Evolutionary conservation across 1,140 invertebrate genomes (phyloP).

Genomic region (Drosophila lowei): DNA sequence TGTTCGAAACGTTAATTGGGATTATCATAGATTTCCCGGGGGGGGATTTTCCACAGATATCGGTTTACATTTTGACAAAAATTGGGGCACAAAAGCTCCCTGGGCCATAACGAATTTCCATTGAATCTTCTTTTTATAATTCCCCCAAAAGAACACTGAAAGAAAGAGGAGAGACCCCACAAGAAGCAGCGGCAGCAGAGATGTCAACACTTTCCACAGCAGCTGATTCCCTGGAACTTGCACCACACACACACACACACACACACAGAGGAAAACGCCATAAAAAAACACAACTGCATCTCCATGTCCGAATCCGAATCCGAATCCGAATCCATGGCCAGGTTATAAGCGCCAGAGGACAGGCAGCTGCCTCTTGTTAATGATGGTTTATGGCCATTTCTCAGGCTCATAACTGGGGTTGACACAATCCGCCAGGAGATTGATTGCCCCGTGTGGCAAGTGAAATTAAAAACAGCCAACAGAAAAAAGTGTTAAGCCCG

Average conservation of each 20-base stretch:
- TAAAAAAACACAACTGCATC: not conserved
- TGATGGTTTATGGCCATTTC: slow-evolving; percentile 77
- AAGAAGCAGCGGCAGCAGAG: slow-evolving; percentile 35
- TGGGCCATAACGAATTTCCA: slow-evolving; percentile 32
- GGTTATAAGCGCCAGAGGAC: slow-evolving; percentile 23
- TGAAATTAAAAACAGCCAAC: slow-evolving; percentile 59
- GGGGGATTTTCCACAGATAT: slow-evolving; percentile 1
- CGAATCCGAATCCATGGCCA: slow-evolving; percentile 18
- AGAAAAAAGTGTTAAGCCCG: slow-evolving; percentile 66
- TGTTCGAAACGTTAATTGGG: slow-evolving; percentile 55
- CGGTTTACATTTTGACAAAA: slow-evolving; percentile 52
- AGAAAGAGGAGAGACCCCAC: slow-evolving; percentile 56
- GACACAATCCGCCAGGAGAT: slow-evolving; percentile 38
- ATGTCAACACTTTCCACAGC: slow-evolving; percentile 70
- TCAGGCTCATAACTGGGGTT: slow-evolving; percentile 66
- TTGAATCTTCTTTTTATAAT: slow-evolving; percentile 40
- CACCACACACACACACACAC: slow-evolving; percentile 30
- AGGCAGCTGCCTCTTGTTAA: slow-evolving; percentile 54
- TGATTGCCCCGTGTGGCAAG: slow-evolving; percentile 72
- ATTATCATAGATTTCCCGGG: slow-evolving; percentile 3
- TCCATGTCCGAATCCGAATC: no score
- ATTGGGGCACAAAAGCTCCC: slow-evolving; percentile 44
- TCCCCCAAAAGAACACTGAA: slow-evolving; percentile 49
- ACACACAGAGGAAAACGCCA: slow-evolving; percentile 22
- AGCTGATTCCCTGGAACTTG: slow-evolving; percentile 70